Conservation (phyloP, 2,113 vertebrate genomes). For the Perca schrenkii region DNA sequence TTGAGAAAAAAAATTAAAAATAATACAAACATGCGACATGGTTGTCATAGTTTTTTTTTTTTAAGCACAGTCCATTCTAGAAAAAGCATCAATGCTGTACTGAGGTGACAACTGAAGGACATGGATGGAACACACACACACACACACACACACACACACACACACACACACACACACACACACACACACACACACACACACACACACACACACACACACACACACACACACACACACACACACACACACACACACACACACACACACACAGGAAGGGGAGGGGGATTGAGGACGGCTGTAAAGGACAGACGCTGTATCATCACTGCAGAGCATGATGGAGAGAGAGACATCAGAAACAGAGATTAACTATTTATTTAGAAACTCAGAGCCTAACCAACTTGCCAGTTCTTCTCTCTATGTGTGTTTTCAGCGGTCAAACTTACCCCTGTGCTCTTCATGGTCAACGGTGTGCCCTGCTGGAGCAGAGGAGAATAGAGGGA, state of each 20-base stretch:
- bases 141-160: conserved; percentile 30
- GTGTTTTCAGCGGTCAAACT: conserved; percentile 72
- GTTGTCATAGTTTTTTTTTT: not conserved
- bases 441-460: conserved; percentile 86
- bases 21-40: not conserved
- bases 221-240: too few relatives aligned
- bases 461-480: conserved; percentile 57
- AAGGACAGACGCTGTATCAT: conserved; percentile 69
- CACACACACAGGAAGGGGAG: conserved; percentile 45
- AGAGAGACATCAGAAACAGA: conserved; percentile 31
- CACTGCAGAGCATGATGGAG: conserved; percentile 64
- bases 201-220: too few relatives aligned
- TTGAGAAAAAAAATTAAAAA: not conserved
- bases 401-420: conserved; percentile 16
- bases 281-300: conserved; percentile 56
- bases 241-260: too few relatives aligned
- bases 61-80: not conserved
- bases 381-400: conserved; percentile 43
- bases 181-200: too few relatives aligned
- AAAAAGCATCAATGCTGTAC: conserved; percentile 34
- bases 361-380: conserved; percentile 12
- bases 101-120: conserved; percentile 71
- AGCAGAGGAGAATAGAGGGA: conserved; percentile 56
- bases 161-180: too few relatives aligned
- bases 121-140: conserved; percentile 28